Evolutionary conservation across 2,888 invertebrate genomes (phyloP).

Genomic region (Helicoverpa assulta): DNA sequence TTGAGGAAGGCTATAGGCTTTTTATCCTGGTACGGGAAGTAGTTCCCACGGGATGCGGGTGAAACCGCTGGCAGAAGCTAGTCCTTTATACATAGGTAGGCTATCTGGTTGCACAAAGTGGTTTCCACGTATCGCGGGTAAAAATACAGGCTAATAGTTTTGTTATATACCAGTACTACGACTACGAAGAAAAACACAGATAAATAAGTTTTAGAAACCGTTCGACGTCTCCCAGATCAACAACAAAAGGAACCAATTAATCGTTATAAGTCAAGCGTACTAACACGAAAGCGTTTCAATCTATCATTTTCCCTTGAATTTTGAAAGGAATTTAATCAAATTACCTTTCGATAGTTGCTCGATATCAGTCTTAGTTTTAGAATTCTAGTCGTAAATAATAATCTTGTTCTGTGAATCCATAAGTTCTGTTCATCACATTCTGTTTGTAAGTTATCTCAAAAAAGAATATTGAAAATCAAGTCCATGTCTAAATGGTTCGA

Average conservation of each 20-base stretch:
- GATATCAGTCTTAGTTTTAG: not conserved
- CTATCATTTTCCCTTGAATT: not conserved
- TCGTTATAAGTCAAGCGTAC: constrained; percentile 1
- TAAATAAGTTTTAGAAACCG: not conserved
- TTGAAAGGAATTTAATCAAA: constrained; percentile 12
- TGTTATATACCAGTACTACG: no score
- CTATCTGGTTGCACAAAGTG: no score
- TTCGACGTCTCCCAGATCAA: not conserved
- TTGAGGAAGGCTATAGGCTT: no score
- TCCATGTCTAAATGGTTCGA: no score
- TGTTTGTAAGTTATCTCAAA: not conserved
- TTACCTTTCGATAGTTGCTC: not conserved
- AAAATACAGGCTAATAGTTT: no score
- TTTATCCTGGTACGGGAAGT: no score
- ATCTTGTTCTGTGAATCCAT: constrained; percentile 3
- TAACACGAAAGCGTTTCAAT: constrained; percentile 3
- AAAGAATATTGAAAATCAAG: no score
- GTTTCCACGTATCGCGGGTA: no score
- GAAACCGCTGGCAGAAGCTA: no score
- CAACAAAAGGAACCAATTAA: constrained; percentile 15
- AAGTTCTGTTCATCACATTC: not conserved
- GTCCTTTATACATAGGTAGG: no score
- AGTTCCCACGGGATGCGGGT: no score
- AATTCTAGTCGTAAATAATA: constrained; percentile 2
- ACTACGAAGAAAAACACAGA: no score